phyloP scores from a whole-genome alignment of 2,888 invertebrate species.

The Galeopsomyia nigrocyanea region DNA sequence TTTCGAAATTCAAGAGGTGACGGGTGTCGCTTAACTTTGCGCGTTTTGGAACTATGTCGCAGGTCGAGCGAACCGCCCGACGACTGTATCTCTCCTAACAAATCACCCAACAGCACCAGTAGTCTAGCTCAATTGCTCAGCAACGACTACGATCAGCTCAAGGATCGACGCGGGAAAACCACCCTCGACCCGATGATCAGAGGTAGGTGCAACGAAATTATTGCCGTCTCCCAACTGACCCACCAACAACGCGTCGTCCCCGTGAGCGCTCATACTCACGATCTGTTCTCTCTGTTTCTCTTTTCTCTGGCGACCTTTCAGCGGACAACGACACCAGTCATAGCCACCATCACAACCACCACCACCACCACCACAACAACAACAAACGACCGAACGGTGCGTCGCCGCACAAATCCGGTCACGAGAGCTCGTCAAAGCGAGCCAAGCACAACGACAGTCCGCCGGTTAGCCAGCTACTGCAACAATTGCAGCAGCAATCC shows the following conservation, averaged over 20 bases:
- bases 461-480: constrained; percentile 51
- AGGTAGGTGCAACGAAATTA: constrained; percentile 59
- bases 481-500: constrained; percentile 71
- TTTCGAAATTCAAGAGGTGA: neutral
- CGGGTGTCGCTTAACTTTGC: neutral
- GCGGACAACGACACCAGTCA: too few species aligned
- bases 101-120: constrained; percentile 60
- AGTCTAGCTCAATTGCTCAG: constrained; percentile 71
- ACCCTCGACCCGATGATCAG: constrained; percentile 66
- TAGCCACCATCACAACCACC: too few species aligned
- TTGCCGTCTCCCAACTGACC: too few species aligned
- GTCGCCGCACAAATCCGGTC: constrained; percentile 42
- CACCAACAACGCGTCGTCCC: too few species aligned
- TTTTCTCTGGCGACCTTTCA: too few species aligned
- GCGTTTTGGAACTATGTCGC: neutral
- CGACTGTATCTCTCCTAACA: constrained; percentile 33
- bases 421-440: constrained; percentile 57
- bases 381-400: too few species aligned
- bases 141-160: constrained; percentile 63
- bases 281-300: too few species aligned
- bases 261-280: too few species aligned
- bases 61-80: neutral
- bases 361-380: too few species aligned
- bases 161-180: constrained; percentile 68
- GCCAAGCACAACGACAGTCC: constrained; percentile 55